Evolutionary conservation across 2,113 vertebrate genomes (phyloP).

Genomic region (Nesoenas mayeri): DNA sequence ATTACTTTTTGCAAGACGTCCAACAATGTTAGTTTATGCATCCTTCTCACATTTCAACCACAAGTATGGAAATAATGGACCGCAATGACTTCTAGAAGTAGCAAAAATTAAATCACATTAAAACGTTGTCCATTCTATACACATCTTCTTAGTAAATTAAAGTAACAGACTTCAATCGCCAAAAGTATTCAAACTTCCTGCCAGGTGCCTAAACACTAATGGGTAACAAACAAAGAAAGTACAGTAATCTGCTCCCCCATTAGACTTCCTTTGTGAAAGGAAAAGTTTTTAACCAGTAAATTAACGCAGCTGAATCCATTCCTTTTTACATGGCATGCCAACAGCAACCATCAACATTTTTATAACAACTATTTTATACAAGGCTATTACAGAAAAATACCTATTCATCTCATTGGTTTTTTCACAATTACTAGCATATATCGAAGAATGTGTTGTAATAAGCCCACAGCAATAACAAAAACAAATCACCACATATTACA

Average conservation of each 20-base stretch:
- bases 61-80: background rate
- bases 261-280: conserved; percentile 63
- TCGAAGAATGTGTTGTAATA: background rate
- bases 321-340: background rate
- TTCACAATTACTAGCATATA: background rate
- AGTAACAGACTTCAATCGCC: conserved; percentile 63
- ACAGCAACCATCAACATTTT: background rate
- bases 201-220: conserved; percentile 73
- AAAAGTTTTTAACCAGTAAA: conserved; percentile 60
- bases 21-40: background rate
- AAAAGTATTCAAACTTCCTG: conserved; percentile 77
- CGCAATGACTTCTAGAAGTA: background rate
- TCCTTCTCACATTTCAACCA: background rate
- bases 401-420: background rate
- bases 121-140: background rate
- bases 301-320: conserved; percentile 1
- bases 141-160: conserved; percentile 22
- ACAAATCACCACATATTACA: background rate
- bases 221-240: conserved; percentile 70
- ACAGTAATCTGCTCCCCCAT: conserved; percentile 41
- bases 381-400: background rate
- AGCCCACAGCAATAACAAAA: background rate
- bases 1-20: background rate
- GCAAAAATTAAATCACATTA: background rate
- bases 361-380: background rate